phyloP scores from a whole-genome alignment of 2,797 vertebrate species.

The Sandelia bainsii region DNA sequence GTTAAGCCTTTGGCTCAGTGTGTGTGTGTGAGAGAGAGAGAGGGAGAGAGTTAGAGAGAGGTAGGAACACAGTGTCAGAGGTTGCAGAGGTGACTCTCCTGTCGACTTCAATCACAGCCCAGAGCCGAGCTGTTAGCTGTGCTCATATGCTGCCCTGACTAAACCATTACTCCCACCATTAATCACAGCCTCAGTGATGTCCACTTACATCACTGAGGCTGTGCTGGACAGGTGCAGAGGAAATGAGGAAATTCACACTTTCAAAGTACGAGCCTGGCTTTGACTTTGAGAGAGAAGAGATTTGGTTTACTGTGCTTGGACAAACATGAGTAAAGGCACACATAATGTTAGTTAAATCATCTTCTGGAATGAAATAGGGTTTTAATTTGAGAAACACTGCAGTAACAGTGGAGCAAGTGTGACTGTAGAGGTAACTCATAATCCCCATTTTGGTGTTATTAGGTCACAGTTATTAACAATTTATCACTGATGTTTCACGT shows the following conservation, averaged over 20 bases:
- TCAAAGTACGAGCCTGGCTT: slow-evolving; percentile 48
- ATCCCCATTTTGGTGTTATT: no score
- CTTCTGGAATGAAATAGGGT: no score
- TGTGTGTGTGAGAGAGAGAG: not conserved
- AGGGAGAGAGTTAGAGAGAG: slow-evolving; percentile 14
- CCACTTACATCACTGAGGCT: slow-evolving; percentile 57
- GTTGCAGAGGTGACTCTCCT: slow-evolving; percentile 59
- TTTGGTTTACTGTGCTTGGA: not conserved
- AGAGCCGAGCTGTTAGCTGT: slow-evolving; percentile 50
- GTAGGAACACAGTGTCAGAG: slow-evolving; percentile 45
- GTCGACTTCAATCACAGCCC: slow-evolving; percentile 61
- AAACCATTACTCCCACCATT: slow-evolving; percentile 78
- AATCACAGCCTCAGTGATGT: slow-evolving; percentile 76
- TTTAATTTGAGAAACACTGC: no score
- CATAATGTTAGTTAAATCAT: no score
- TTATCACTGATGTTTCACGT: no score
- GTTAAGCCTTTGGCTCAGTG: not conserved
- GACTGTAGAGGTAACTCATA: no score
- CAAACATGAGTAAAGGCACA: no score
- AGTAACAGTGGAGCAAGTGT: no score
- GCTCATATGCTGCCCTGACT: slow-evolving; percentile 74
- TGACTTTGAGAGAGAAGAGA: not conserved
- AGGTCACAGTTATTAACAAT: no score
- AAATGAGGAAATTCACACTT: slow-evolving; percentile 18
- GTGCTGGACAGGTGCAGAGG: slow-evolving; percentile 43